Percentiles rank a stretch among this genome's conserved stretches.
Conservation (phyloP, 2,888 invertebrate genomes). For the Beris chalybata region DNA sequence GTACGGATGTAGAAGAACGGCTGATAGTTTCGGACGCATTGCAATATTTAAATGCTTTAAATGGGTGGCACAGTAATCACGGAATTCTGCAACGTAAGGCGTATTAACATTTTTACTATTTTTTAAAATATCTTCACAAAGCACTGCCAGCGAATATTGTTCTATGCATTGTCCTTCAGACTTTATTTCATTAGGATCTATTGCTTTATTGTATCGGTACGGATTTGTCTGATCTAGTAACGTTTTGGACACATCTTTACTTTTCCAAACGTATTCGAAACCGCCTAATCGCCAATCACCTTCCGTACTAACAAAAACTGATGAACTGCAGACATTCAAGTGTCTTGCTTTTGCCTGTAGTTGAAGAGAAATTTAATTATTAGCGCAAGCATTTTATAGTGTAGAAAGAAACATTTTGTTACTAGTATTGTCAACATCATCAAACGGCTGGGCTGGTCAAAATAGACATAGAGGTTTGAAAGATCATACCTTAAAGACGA, state of each 20-base stretch:
- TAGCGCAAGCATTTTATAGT: slow-evolving; percentile 9
- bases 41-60: slow-evolving; percentile 68
- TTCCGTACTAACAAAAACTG: slow-evolving; percentile 80
- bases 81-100: slow-evolving; percentile 70
- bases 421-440: slow-evolving; percentile 14
- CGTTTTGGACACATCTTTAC: slow-evolving; percentile 65
- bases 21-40: slow-evolving; percentile 68
- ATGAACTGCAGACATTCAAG: slow-evolving; percentile 78
- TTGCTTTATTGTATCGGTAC: slow-evolving; percentile 70
- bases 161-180: slow-evolving; percentile 63
- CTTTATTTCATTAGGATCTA: slow-evolving; percentile 68
- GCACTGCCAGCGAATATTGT: slow-evolving; percentile 74
- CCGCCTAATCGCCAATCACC: slow-evolving; percentile 88
- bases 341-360: slow-evolving; percentile 73
- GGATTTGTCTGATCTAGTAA: slow-evolving; percentile 69
- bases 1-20: slow-evolving; percentile 71
- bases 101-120: slow-evolving; percentile 60
- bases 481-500: too few relatives aligned
- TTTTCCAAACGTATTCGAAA: slow-evolving; percentile 76
- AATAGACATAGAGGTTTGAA: neutral
- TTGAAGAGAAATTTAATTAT: neutral
- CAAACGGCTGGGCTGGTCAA: neutral
- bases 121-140: slow-evolving; percentile 73
- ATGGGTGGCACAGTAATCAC: slow-evolving; percentile 68
- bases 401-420: slow-evolving; percentile 10